Evolutionary conservation across 1,140 invertebrate genomes (phyloP).

Genomic region (Cephus cinctus): DNA sequence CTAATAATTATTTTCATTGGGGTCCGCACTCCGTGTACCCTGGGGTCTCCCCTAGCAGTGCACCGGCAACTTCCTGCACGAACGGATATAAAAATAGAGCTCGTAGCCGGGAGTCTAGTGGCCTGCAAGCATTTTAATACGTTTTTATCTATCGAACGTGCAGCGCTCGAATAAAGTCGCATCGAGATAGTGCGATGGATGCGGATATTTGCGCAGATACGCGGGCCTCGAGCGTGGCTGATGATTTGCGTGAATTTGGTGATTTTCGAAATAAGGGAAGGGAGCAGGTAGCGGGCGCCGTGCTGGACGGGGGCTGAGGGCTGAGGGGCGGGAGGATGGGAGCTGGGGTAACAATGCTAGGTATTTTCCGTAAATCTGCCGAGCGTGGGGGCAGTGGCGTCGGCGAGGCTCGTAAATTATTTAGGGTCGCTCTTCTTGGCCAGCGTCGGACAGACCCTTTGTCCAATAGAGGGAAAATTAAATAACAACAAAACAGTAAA

Average conservation of each 20-base stretch:
- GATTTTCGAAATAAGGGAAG: slow-evolving; percentile 12
- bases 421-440: slow-evolving; percentile 36
- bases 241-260: too few relatives aligned
- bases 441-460: slow-evolving; percentile 22
- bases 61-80: slow-evolving; percentile 52
- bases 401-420: slow-evolving; percentile 50
- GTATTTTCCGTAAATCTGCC: slow-evolving; percentile 30
- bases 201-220: too few relatives aligned
- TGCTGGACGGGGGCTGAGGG: too few relatives aligned
- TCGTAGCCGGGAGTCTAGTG: too few relatives aligned
- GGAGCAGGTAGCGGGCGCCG: slow-evolving; percentile 2
- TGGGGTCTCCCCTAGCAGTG: slow-evolving; percentile 33
- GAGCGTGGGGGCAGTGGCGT: background rate
- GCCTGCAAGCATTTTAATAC: too few relatives aligned
- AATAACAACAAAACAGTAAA: slow-evolving; percentile 51
- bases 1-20: slow-evolving; percentile 57
- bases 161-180: too few relatives aligned
- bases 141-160: too few relatives aligned
- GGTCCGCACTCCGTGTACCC: slow-evolving; percentile 33
- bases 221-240: too few relatives aligned
- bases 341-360: slow-evolving; percentile 12
- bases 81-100: slow-evolving; percentile 58
- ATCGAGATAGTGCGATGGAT: too few relatives aligned
- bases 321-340: too few relatives aligned
- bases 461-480: slow-evolving; percentile 39